phyloP scores from a whole-genome alignment of 2,113 vertebrate species.

The Corynorhinus townsendii region DNA sequence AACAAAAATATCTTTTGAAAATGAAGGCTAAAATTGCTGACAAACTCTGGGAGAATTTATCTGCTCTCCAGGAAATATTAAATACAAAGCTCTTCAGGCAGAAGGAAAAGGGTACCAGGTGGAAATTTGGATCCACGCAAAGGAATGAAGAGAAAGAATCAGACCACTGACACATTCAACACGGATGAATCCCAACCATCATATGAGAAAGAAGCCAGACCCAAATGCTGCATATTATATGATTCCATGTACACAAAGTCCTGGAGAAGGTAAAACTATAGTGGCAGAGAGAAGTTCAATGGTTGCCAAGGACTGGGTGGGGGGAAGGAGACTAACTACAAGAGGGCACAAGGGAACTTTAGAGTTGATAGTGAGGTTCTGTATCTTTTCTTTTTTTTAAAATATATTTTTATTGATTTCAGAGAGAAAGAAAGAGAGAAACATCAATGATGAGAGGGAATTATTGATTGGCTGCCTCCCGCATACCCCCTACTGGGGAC shows the following conservation, averaged over 20 bases:
- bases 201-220: not conserved
- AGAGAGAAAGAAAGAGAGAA: no score
- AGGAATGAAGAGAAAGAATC: not conserved
- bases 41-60: not conserved
- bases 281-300: not conserved
- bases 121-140: not conserved
- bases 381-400: no score
- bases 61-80: not conserved
- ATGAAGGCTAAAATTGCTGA: not conserved
- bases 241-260: not conserved
- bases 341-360: not conserved
- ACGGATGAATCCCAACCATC: not conserved
- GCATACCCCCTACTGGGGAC: no score
- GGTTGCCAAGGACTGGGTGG: not conserved
- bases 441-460: no score
- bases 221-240: not conserved
- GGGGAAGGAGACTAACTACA: not conserved
- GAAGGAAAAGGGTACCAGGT: not conserved
- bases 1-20: not conserved
- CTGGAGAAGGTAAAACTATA: not conserved
- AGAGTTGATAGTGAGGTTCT: not conserved
- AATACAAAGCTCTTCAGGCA: not conserved
- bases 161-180: not conserved
- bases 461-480: no score
- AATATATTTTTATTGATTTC: no score